Base-by-base conservation (phyloP, 1,140 invertebrate species). In the Hormaphis cornu region DNA sequence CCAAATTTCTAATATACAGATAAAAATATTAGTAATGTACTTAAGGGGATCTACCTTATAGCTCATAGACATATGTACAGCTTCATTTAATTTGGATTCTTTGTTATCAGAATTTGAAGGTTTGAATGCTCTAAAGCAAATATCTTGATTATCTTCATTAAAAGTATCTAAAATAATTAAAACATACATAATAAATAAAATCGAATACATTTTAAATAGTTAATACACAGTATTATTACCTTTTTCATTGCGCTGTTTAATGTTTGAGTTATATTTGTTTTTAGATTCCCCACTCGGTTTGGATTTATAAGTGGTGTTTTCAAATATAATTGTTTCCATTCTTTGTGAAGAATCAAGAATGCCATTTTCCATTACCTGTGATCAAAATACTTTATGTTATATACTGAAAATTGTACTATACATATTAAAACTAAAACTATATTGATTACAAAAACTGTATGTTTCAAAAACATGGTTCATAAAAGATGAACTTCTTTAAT, bases 271-370 rank as follows among this genome's bases (percentile, higher is more conserved):
- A 70, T 80, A 81, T 73, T 82, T 82, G 2, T 76, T 75, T 66
- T 82, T 83, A 5, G 76, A 80, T 72, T 80, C 74, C 70, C 78
- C 71, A 75, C 81, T 85, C 74, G 75, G 84, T 75, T 78, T 77
- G 69, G 85, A 84, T 79, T 90, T 89, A 75, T 89, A 93, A 76
- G 93, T 93, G 0, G 90, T 93, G 77, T 94, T 94, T 76, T 94
- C 92, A 76, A 94, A 94, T 70, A 94, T 92, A 37, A 94, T 87
- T 0, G 91, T 94, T 75, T 91, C 88, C 16, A 93, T 89, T 1
- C 90, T 89, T 1, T 89, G 84, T 6, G 86, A 87, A 0, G 86
- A 82, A 7, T 86, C 86, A 76, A 90, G 88, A n/a, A 85, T 75
- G 22, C 85, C 81, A 74, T 81, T 83, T n/a, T 84, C 82, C 28